Base-by-base conservation (phyloP, 2,888 invertebrate species). In the Trachelus stipa region DNA sequence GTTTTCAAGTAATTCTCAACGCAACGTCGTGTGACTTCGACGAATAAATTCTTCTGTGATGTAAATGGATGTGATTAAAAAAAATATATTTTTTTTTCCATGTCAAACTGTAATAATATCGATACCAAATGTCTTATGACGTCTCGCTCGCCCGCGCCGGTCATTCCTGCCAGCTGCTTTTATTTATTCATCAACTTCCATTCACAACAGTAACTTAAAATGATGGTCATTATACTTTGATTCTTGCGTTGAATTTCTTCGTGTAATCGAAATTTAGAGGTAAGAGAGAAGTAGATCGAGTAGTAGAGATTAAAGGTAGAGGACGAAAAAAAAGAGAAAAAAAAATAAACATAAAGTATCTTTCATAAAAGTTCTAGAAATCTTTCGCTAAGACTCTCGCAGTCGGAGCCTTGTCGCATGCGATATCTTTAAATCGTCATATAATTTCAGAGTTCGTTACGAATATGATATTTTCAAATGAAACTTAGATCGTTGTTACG, bases 201-300 rank as follows among this genome's bases (percentile, higher is more conserved):
- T 87, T 87, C 84, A 86, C 85, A 87, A 87, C 86, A 86, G 83
- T 85, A 83, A 85, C 85, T 85, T 83, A 86, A 71, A 56, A 86
- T 81, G 83, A 85, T 79, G 81, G 79, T 87, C 84, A 82, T 74
- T 78, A 78, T 76, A 78, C 79, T 79, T 69, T 56, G 78, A 78
- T 79, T 80, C 78, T 73, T 80, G 80, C 74, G 73, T 84, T 80
- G 83, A 83, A 84, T 81, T 82, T 81, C 76, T 78, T 40, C 80
- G 81, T 78, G 73, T 77, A 76, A 40, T 75, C 78, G 75, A 80
- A 80, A 81, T 76, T 81, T 76, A 34, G 75, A 76, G 78, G 79
- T 68, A 80, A 76, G 79, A 77, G 34, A 73, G 78, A 81, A 69
- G 74, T 74, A 75, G 76, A 73, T 34, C 74, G 23, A 35, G 37